These are phyloP conservation scores for Syncerus caffer DNA, from an alignment of 2,797 vertebrate species.

Conservation along the genomic window DNA sequence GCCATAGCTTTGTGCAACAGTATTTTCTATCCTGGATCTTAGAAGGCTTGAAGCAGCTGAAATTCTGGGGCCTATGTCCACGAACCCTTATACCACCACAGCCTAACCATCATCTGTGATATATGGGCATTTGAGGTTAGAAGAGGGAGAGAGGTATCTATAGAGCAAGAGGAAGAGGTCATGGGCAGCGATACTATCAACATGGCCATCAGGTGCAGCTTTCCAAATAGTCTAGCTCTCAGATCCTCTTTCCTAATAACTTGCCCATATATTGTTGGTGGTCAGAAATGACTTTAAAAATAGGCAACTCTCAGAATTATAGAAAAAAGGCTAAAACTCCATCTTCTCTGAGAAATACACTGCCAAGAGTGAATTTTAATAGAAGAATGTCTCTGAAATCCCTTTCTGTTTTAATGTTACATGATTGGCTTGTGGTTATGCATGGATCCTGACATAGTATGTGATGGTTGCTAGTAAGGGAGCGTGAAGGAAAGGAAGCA, in stretches of 20 bases:
- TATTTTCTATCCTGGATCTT: background rate
- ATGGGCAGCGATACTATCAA: background rate
- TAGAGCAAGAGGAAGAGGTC: background rate
- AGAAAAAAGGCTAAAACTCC: background rate
- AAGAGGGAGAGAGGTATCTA: background rate
- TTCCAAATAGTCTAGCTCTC: background rate
- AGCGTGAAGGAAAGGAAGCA: background rate
- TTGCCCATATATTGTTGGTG: background rate
- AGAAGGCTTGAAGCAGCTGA: background rate
- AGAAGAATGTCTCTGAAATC: background rate
- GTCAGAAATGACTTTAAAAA: background rate
- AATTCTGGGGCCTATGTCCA: background rate
- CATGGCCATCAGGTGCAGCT: too few species aligned
- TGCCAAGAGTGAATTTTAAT: background rate
- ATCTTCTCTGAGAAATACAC: background rate
- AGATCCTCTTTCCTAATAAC: background rate
- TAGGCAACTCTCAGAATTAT: background rate
- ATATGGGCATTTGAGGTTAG: background rate
- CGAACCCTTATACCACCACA: background rate
- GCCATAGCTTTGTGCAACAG: background rate
- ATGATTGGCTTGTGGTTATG: background rate
- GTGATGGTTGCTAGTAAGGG: background rate
- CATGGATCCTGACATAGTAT: background rate
- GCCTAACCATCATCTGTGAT: too few species aligned
- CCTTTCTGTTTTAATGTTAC: background rate